A percentile compares a stretch with the other conserved stretches of the same genome.
These are phyloP conservation scores for Incurvaria masculella DNA, from an alignment of 2,888 invertebrate species.

Conservation along the genomic window DNA sequence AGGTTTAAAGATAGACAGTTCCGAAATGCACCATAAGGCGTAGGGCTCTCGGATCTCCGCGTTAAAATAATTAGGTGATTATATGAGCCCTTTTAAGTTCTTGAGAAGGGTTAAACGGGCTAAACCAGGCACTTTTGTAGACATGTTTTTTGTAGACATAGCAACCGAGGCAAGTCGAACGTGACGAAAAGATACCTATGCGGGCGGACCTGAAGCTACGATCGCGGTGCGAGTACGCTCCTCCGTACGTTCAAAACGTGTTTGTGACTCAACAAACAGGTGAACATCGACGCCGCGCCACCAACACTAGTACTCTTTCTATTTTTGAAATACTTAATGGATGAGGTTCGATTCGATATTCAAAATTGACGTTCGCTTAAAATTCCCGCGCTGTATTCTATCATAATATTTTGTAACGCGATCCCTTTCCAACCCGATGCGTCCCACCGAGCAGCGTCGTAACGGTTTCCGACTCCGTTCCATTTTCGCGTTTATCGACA, in stretches of 20 bases:
- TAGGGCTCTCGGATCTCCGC: not conserved
- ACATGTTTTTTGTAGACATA: no score
- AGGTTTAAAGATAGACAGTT: not conserved
- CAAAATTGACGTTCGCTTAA: constrained; percentile 4
- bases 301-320: constrained; percentile 20
- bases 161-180: no score
- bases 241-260: constrained; percentile 28
- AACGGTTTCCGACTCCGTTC: not conserved
- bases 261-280: constrained; percentile 31
- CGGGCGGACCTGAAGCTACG: no score
- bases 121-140: no score
- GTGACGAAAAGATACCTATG: no score
- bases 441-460: constrained; percentile 1
- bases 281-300: constrained; percentile 23
- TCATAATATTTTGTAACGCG: constrained; percentile 46
- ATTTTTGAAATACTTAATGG: constrained; percentile 30
- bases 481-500: not conserved
- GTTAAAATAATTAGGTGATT: not conserved
- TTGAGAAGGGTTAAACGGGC: no score
- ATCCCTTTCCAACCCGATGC: constrained; percentile 17
- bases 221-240: constrained; percentile 11
- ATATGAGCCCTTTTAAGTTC: no score
- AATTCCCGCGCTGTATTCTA: constrained; percentile 21
- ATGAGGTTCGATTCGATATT: not conserved
- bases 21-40: not conserved